Evolutionary conservation across 2,113 vertebrate genomes (phyloP).

Genomic region (Pseudolaguvia tuberculata): DNA sequence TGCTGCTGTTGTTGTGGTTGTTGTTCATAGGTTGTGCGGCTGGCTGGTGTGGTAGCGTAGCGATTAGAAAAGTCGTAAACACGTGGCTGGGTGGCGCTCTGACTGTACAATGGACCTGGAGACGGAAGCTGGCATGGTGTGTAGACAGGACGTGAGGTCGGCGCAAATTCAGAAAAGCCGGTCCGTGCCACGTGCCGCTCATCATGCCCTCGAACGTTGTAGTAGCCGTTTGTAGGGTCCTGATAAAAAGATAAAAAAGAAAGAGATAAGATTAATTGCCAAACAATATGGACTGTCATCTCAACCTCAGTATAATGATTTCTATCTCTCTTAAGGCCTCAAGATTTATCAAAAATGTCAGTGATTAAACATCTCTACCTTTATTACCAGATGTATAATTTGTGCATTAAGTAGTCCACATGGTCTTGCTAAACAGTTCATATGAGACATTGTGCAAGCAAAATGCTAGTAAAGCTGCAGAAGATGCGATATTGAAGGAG

Average conservation of each 20-base stretch:
- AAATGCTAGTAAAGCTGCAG: background rate
- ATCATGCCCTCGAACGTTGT: conserved; percentile 83
- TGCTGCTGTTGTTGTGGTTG: conserved; percentile 61
- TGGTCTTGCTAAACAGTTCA: background rate
- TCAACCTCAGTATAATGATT: background rate
- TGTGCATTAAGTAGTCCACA: too few relatives aligned
- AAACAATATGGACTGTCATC: background rate
- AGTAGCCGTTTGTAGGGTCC: conserved; percentile 90
- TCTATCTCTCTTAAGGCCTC: background rate
- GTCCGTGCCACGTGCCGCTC: conserved; percentile 68
- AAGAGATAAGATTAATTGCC: background rate
- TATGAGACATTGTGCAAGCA: background rate
- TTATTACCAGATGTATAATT: background rate
- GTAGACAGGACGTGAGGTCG: conserved; percentile 71
- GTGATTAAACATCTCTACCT: background rate
- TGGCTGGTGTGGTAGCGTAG: conserved; percentile 69
- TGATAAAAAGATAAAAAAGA: conserved; percentile 42
- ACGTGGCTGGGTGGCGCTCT: conserved; percentile 67
- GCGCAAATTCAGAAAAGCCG: conserved; percentile 75
- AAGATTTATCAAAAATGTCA: background rate
- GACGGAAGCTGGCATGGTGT: conserved; percentile 70
- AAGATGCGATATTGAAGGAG: background rate
- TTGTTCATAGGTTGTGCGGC: conserved; percentile 71
- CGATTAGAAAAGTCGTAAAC: conserved; percentile 76
- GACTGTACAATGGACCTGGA: conserved; percentile 67